Percentiles rank a stretch among this genome's conserved stretches.
Evolutionary conservation across 2,797 vertebrate species (phyloP).

Genomic region (Buphagus erythrorhynchus): DNA sequence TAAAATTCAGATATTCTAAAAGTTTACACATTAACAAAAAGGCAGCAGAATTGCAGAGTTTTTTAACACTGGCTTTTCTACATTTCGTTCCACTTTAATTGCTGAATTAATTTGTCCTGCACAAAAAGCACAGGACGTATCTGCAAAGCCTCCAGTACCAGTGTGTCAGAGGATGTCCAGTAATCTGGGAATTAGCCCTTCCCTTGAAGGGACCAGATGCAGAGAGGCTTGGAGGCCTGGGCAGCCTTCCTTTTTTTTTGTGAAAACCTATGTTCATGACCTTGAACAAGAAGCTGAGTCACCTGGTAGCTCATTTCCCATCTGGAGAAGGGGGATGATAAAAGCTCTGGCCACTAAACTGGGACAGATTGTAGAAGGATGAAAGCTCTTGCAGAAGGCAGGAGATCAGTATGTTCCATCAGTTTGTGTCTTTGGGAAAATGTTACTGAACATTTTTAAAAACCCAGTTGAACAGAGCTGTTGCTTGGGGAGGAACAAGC

Average conservation of each 20-base stretch:
- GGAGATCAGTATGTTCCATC: not conserved
- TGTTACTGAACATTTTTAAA: not conserved
- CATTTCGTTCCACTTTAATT: not conserved
- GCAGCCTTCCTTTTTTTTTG: not conserved
- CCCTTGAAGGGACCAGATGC: not conserved
- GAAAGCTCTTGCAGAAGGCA: not conserved
- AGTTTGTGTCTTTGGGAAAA: not conserved
- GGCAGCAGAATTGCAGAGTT: not conserved
- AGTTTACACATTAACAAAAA: not conserved
- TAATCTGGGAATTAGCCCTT: not conserved
- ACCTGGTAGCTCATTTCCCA: not conserved
- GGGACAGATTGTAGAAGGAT: not conserved
- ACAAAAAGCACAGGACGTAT: not conserved
- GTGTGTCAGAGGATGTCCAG: not conserved
- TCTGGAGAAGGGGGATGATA: not conserved
- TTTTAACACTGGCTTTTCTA: not conserved
- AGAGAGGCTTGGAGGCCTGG: not conserved
- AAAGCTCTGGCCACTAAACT: not conserved
- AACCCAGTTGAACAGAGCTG: not conserved
- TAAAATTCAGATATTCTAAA: not conserved
- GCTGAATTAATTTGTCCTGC: no score
- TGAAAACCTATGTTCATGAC: fast-evolving
- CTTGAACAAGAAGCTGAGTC: not conserved
- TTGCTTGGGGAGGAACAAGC: not conserved
- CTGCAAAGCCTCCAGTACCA: not conserved